Evolutionary conservation across 2,797 vertebrate genomes (phyloP).

Genomic region (Cottoperca gobio): DNA sequence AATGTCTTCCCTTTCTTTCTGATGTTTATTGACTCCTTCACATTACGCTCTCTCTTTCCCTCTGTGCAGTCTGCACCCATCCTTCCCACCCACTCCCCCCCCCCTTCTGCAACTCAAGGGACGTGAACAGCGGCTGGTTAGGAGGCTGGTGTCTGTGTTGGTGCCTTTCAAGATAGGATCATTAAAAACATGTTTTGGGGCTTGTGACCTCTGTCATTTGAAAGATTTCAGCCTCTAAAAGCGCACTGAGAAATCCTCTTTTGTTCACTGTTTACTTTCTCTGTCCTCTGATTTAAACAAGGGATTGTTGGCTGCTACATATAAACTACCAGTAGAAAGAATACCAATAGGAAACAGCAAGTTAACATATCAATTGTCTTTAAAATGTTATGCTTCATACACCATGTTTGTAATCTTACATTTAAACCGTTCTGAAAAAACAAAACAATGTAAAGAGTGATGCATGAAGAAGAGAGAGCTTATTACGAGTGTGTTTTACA

Average conservation of each 20-base stretch:
- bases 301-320: constrained; percentile 24
- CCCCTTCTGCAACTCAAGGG: constrained; percentile 1
- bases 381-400: background rate
- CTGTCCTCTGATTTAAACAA: constrained; percentile 23
- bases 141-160: constrained; percentile 15
- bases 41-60: background rate
- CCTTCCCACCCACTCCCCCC: background rate
- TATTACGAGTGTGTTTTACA: constrained; percentile 36
- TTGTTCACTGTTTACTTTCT: constrained; percentile 37
- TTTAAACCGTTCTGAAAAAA: constrained; percentile 7
- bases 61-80: background rate
- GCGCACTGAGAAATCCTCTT: constrained; percentile 23
- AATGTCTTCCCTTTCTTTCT: constrained; percentile 9
- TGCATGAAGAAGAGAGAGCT: constrained; percentile 1
- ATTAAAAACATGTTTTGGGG: constrained; percentile 41
- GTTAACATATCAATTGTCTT: constrained; percentile 14
- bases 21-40: constrained; percentile 5
- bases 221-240: constrained; percentile 25
- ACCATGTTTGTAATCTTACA: background rate
- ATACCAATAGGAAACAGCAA: constrained; percentile 4
- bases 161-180: constrained; percentile 35
- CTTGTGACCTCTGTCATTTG: constrained; percentile 41
- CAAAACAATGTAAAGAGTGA: background rate
- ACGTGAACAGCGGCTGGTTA: constrained; percentile 30
- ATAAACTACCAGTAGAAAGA: constrained; percentile 17